These are phyloP conservation scores for Scaptomyza pallida DNA, from an alignment of 1,140 invertebrate species.

Conservation along the genomic window DNA sequence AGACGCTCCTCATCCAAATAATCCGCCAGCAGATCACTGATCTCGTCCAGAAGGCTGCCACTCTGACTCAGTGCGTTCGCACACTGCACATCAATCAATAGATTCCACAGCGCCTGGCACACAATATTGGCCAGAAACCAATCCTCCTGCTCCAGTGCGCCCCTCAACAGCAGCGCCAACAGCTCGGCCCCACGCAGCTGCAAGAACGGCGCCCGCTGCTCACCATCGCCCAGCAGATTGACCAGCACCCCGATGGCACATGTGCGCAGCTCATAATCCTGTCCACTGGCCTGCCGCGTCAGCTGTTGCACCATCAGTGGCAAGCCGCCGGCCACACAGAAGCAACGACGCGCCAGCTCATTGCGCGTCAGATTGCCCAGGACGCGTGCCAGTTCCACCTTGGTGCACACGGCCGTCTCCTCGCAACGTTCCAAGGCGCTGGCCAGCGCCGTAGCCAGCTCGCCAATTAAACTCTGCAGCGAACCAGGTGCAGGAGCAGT, in stretches of 20 bases:
- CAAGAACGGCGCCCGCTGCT: conserved; percentile 75
- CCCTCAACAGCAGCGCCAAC: conserved; percentile 62
- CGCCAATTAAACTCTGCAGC: conserved; percentile 66
- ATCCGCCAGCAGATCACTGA: conserved; percentile 86
- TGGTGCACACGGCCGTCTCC: conserved; percentile 38
- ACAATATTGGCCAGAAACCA: conserved; percentile 82
- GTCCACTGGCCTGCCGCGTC: conserved; percentile 54
- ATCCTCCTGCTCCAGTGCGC: conserved; percentile 75
- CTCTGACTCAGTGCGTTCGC: conserved; percentile 84
- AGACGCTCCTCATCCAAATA: conserved; percentile 86
- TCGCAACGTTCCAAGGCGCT: conserved; percentile 52
- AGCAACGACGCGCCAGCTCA: conserved; percentile 75
- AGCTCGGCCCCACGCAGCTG: conserved; percentile 72
- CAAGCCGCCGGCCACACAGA: conserved; percentile 74
- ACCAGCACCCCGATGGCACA: conserved; percentile 82
- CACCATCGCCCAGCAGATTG: conserved; percentile 79
- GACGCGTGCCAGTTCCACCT: conserved; percentile 81
- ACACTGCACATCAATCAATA: conserved; percentile 86
- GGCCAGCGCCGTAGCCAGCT: conserved; percentile 60
- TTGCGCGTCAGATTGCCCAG: conserved; percentile 83
- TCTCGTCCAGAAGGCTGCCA: conserved; percentile 85
- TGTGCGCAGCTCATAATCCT: conserved; percentile 78
- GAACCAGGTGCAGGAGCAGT: conserved; percentile 48
- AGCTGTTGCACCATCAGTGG: conserved; percentile 69
- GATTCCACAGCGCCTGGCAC: conserved; percentile 88